These are phyloP conservation scores for Ailuropoda melanoleuca DNA, from an alignment of 2,113 vertebrate genomes.

Conservation along the genomic window DNA sequence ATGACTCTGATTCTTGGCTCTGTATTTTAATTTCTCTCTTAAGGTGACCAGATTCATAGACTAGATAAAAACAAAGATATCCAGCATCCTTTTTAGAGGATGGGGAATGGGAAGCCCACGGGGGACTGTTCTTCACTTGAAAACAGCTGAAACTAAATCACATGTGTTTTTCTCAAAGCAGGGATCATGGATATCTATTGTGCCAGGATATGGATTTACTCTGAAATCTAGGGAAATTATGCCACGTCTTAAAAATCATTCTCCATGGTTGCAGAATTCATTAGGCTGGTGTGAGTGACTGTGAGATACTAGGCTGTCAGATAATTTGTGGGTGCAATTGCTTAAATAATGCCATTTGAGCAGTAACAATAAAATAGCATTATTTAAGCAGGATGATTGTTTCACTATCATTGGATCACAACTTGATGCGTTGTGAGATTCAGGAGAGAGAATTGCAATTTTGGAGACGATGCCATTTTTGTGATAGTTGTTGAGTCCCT, in stretches of 20 bases:
- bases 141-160: neutral
- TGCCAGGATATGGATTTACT: neutral
- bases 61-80: neutral
- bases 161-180: neutral
- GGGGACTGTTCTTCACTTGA: neutral
- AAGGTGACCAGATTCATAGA: neutral
- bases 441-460: neutral
- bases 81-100: neutral
- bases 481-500: neutral
- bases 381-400: neutral
- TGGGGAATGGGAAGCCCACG: too few relatives aligned
- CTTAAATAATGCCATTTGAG: conserved; percentile 6
- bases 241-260: neutral
- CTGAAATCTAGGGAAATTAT: neutral
- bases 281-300: neutral
- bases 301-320: neutral
- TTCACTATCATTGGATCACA: neutral
- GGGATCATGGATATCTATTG: neutral
- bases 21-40: neutral
- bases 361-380: neutral
- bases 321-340: neutral
- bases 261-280: neutral
- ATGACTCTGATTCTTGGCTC: neutral
- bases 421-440: neutral
- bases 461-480: neutral